Evolutionary conservation across 2,888 invertebrate species (phyloP).

Genomic region (Agriopis leucophaearia): DNA sequence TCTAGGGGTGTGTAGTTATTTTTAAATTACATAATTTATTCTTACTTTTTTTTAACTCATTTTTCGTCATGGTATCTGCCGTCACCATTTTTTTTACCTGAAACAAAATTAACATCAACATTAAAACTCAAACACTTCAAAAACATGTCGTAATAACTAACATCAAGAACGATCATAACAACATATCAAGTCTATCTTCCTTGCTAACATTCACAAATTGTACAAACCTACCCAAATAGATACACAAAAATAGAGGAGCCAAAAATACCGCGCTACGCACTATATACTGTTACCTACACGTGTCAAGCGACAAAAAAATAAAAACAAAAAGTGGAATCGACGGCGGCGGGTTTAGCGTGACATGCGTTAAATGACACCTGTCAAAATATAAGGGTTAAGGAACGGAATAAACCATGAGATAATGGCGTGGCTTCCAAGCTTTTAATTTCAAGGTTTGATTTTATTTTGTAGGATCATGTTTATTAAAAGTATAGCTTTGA

Average conservation of each 20-base stretch:
- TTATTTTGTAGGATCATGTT: too few species aligned
- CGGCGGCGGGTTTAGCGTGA: conserved; percentile 42
- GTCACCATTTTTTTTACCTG: conserved; percentile 27
- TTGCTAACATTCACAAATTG: conserved; percentile 19
- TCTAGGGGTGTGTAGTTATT: neutral
- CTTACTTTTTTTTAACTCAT: neutral
- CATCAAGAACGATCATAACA: too few species aligned
- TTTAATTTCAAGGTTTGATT: neutral
- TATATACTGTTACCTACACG: conserved; percentile 34
- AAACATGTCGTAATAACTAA: conserved; percentile 2
- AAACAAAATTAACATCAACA: conserved; percentile 30
- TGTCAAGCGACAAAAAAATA: conserved; percentile 47
- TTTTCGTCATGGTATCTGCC: neutral
- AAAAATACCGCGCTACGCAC: conserved; percentile 28
- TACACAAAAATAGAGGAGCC: conserved; percentile 31
- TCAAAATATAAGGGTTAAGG: conserved; percentile 60
- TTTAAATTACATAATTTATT: neutral
- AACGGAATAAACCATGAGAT: conserved; percentile 18
- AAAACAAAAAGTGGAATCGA: conserved; percentile 50
- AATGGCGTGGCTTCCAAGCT: conserved; percentile 14
- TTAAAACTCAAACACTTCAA: conserved; percentile 1
- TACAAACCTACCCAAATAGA: conserved; percentile 21
- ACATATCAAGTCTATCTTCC: too few species aligned
- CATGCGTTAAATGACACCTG: conserved; percentile 68
- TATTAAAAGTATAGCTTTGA: too few species aligned